Conservation (phyloP, 2,797 vertebrate genomes). For the Loris lydekkerianus region DNA sequence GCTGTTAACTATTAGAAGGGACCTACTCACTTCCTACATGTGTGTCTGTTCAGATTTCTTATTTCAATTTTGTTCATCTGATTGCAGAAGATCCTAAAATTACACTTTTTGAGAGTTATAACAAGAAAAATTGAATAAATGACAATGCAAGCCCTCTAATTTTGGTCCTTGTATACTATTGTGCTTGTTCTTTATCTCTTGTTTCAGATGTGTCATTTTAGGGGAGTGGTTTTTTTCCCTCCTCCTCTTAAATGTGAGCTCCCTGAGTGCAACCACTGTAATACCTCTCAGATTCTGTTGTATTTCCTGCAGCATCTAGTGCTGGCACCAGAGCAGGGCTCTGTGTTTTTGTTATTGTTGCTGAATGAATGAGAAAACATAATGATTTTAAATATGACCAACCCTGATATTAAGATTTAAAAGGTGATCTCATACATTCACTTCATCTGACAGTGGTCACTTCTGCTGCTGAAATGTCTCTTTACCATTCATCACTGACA, state of each 20-base stretch:
- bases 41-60: not conserved
- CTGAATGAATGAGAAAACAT: not conserved
- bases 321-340: not conserved
- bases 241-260: not conserved
- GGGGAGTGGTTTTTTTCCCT: not conserved
- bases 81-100: not conserved
- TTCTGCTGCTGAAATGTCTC: not conserved
- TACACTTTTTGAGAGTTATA: not conserved
- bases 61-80: not conserved
- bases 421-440: not conserved
- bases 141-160: not conserved
- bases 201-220: not conserved
- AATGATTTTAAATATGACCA: not conserved
- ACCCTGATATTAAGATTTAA: not conserved
- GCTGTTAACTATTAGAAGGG: not conserved
- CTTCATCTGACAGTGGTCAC: not conserved
- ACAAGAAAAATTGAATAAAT: not conserved
- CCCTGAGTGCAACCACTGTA: not conserved
- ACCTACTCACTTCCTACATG: not conserved
- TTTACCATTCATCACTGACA: not conserved
- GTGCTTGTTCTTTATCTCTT: not conserved
- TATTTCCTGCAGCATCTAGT: not conserved
- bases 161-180: not conserved
- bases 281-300: not conserved
- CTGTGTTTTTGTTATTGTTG: not conserved